Base-by-base conservation (phyloP, 1,140 invertebrate species). In the Phymastichus coffea region DNA sequence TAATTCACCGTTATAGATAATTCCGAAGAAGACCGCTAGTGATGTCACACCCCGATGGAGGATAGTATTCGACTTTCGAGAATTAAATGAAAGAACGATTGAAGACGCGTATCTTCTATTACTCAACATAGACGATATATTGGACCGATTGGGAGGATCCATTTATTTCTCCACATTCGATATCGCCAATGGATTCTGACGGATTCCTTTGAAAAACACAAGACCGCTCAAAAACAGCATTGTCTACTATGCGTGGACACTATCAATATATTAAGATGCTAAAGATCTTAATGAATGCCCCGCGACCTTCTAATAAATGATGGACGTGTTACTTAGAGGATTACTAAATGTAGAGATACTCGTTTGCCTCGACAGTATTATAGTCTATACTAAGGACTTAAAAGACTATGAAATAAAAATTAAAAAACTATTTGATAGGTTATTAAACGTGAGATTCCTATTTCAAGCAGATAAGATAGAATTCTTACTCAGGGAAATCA, bases 101-200 rank as follows among this genome's bases (percentile, higher is more conserved):
- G 57, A 28, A 8, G 66, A 70, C 57, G 28, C 23, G 33, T 66
- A 61, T n/a, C n/a, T n/a, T 14, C 52, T 53, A 0, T 19, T 66
- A 28, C 56, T 64, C 1, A 63, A 66, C 19, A 69, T 69, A 22
- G 33, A 22, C n/a, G 55, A 69, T 4, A 66, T 61, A 10, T 25
- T 60, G 8, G 64, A 66, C n/a, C 44, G 60, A 30, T 46, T 66
- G 17, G 56, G 57, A 25, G 26, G 43, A 9, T 20, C 49, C 1
- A 33, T 22, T 28, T 65, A 63, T 46, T 55, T 67, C 35, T 47
- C 53, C 4, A 53, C 47, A 37, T 37, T 63, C 6, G 63, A 65
- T 35, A 23, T 64, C n/a, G 37, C 55, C 1, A 35, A 17, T 25
- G 48, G 54, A 8, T 63, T 61, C 22, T 57, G 64, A 19, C 51